Base-by-base conservation (phyloP, 2,113 vertebrate genomes). In the Tauraco erythrolophus region DNA sequence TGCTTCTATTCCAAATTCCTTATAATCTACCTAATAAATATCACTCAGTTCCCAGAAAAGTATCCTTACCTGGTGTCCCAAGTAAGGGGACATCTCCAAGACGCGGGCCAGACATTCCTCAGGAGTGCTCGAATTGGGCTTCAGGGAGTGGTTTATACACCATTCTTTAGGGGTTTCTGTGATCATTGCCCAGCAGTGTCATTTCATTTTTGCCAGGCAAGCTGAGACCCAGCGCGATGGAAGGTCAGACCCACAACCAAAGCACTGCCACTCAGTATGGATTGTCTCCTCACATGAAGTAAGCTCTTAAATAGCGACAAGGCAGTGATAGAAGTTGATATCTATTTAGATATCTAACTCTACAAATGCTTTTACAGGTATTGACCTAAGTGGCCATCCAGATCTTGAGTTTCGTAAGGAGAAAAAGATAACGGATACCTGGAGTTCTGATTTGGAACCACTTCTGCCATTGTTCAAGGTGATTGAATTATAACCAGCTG, bases 171-270 rank as follows among this genome's bases (percentile, higher is more conserved):
- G 11, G 27, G 15, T 19, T 31, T 39, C 57, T 50, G 57, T 39
- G 57, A 45, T 50, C 45, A 39, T 5, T 1, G 2, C 15, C n/a
- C 45, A 31, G n/a, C 2, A 3, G 31, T 4, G 6, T 46, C 33
- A 28, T 46, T 1, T 75, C 1, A 41, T 41, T 41, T 41, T n/a
- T 45, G 43, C 27, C 7, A 3, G 24, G 58, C 10, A 31, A 43
- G 3, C 24, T 57, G 4, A 1, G 37, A 14, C 66, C 23, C 35
- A 51, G 66, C 31, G 43, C 4, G 28, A 58, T 3, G 2, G 6
- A 3, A n/a, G 9, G 35, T 37, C 6, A 54, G 39, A 46, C 4
- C 10, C 48, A 6, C 2, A 0, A 37, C 11, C 22, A 37, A 17
- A 13, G 7, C 22, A 46, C 33, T 54, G 18, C 17, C 5, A 8